Conservation (phyloP, 1,140 invertebrate species). For the Planococcus citri region DNA sequence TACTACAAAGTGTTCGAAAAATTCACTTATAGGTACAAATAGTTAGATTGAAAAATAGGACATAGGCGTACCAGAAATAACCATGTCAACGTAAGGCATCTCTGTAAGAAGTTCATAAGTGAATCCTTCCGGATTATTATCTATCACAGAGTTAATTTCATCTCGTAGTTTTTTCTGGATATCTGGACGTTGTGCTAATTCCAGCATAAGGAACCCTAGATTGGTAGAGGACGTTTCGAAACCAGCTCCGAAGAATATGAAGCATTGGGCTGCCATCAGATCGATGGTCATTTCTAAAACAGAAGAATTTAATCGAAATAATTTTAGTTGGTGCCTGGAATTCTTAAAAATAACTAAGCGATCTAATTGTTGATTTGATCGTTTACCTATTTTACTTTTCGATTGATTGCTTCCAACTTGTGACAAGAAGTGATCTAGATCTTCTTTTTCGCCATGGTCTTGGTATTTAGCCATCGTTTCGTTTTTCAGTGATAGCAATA, state of each 20-base stretch:
- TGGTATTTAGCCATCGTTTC: neutral
- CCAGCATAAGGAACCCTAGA: constrained; percentile 35
- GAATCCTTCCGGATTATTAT: constrained; percentile 35
- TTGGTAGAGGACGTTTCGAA: constrained; percentile 43
- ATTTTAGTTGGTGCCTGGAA: no score
- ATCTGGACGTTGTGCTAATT: constrained; percentile 39
- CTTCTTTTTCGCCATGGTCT: neutral
- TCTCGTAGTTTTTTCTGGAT: constrained; percentile 42
- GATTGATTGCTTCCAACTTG: neutral
- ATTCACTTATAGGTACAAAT: neutral
- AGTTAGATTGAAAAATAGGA: constrained; percentile 29
- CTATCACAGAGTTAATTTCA: constrained; percentile 40
- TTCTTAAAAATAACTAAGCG: no score
- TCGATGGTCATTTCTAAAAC: neutral
- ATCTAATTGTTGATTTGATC: no score
- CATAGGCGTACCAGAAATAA: constrained; percentile 33
- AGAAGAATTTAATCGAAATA: neutral
- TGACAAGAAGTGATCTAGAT: neutral
- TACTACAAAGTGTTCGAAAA: no score
- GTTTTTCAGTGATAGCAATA: constrained; percentile 25
- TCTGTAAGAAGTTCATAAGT: constrained; percentile 39
- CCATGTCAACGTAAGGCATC: constrained; percentile 36
- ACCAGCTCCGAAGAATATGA: constrained; percentile 40
- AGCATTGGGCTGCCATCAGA: constrained; percentile 22
- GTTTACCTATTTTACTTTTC: neutral